Evolutionary conservation across 2,113 vertebrate species (phyloP), one percentile per base, ranked within the genome.

Genomic region (Fregata magnificens): DNA sequence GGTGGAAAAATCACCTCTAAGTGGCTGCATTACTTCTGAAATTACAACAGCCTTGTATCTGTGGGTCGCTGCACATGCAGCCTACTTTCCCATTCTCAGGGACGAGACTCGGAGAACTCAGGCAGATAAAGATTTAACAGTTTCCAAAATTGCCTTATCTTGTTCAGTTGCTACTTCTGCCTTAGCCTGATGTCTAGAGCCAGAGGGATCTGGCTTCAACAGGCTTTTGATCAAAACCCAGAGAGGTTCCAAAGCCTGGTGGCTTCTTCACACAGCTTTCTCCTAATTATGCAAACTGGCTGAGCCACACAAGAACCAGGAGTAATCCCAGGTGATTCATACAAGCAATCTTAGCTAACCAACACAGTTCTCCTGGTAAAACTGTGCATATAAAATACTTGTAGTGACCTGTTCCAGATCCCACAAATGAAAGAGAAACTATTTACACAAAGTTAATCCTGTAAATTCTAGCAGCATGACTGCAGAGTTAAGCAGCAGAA

Each of bases 371-470:
- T n/a, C n/a, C 74, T 77, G 71, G 63, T 93, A 91, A 67, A 97
- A 89, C 9, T 47, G 22, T 34, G 82, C 67, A 47, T 59, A 80
- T 62, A 85, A 96, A 96, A 88, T 78, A 88, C 91, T 1, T 94
- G 93, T 66, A 78, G 82, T 81, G 78, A 88, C 94, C 91, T 96
- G 94, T 80, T 91, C 67, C 82, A 96, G 63, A 82, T 90, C 53
- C 84, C 44, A 77, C 67, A 94, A 95, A 66, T 70, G 71, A 93
- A 94, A 95, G 40, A 96, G 74, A 86, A 95, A 77, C 84, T 85
- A 90, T 92, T 93, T 66, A 95, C 45, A 90, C 67, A 63, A 70
- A 91, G 40, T 65, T 87, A 95, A 95, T 94, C 50, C 55, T 85
- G 50, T 85, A 90, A 91, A 97, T 90, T 95, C 82, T 73, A 91